These are phyloP conservation scores for Drosophila nr. medialis DNA, from an alignment of 2,888 invertebrate genomes.

Conservation along the genomic window DNA sequence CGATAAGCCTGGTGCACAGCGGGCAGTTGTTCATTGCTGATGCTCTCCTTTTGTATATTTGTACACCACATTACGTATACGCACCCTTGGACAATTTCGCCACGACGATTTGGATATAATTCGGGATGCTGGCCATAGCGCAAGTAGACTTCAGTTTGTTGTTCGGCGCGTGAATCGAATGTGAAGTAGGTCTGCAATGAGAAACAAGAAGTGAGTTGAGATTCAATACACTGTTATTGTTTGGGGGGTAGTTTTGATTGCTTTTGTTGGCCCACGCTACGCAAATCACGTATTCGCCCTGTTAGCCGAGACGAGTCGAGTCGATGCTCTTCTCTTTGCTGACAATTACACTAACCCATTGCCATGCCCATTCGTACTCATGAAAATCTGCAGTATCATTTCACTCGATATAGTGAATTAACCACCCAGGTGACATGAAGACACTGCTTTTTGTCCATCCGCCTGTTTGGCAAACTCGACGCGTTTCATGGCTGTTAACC, in stretches of 20 bases:
- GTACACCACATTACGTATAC: slow-evolving; percentile 77
- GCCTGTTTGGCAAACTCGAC: slow-evolving; percentile 37
- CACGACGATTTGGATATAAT: slow-evolving; percentile 94
- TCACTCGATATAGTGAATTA: slow-evolving; percentile 24
- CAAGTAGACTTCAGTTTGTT: slow-evolving; percentile 95
- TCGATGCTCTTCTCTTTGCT: slow-evolving; percentile 7
- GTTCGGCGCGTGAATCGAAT: slow-evolving; percentile 94
- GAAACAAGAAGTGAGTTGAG: slow-evolving; percentile 36
- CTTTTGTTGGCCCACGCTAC: slow-evolving; percentile 5
- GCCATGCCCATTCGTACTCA: slow-evolving; percentile 13
- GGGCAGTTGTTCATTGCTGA: slow-evolving; percentile 19
- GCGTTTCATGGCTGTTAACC: slow-evolving; percentile 9
- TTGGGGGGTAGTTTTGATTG: not conserved
- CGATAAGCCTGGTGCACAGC: slow-evolving; percentile 55
- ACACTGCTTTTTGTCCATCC: slow-evolving; percentile 40
- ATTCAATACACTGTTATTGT: slow-evolving; percentile 28
- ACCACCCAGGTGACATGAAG: slow-evolving; percentile 27
- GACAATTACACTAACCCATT: slow-evolving; percentile 35
- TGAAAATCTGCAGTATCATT: slow-evolving; percentile 52
- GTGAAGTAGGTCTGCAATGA: slow-evolving; percentile 89
- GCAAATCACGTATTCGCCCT: slow-evolving; percentile 71
- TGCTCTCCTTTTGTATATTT: slow-evolving; percentile 10
- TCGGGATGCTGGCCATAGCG: slow-evolving; percentile 97
- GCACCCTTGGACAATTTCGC: slow-evolving; percentile 94
- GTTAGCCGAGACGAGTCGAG: slow-evolving; percentile 15